These are phyloP conservation scores for Epinephelus malabaricus DNA, from an alignment of 2,797 vertebrate species.

Conservation along the genomic window DNA sequence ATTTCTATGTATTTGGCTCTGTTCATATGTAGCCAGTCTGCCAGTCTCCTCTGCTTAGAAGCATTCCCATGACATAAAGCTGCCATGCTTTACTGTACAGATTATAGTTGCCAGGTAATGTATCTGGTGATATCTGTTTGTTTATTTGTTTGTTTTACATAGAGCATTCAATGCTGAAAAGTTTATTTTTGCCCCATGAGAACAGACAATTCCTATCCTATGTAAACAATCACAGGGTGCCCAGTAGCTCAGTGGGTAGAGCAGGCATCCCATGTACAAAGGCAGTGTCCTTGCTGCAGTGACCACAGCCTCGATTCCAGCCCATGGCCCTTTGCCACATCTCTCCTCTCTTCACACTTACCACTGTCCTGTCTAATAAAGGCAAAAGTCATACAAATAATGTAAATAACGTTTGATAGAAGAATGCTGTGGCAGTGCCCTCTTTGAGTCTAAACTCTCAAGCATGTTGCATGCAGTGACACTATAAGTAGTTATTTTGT, in stretches of 20 bases:
- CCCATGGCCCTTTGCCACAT: too few relatives aligned
- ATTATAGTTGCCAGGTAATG: not conserved
- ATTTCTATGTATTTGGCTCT: constrained; percentile 16
- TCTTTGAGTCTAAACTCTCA: too few relatives aligned
- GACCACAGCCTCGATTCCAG: too few relatives aligned
- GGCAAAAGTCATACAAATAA: too few relatives aligned
- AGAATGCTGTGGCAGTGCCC: not conserved
- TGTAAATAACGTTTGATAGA: too few relatives aligned
- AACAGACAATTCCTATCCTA: not conserved
- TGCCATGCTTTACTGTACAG: not conserved
- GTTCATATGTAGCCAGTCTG: constrained; percentile 4
- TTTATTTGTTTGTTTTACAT: not conserved
- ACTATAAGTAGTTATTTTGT: not conserved
- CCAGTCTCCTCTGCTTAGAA: not conserved
- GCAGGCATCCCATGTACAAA: too few relatives aligned
- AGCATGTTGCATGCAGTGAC: not conserved
- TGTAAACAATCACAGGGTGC: too few relatives aligned
- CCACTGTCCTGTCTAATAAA: too few relatives aligned
- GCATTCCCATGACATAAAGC: not conserved
- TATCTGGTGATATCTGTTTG: too few relatives aligned
- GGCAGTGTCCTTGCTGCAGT: too few relatives aligned
- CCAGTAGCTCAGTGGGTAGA: too few relatives aligned
- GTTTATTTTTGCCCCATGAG: not conserved
- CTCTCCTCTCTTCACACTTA: too few relatives aligned
- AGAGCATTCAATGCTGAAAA: not conserved